These are phyloP conservation scores for Pavo muticus DNA, from an alignment of 2,113 vertebrate species.

Conservation along the genomic window DNA sequence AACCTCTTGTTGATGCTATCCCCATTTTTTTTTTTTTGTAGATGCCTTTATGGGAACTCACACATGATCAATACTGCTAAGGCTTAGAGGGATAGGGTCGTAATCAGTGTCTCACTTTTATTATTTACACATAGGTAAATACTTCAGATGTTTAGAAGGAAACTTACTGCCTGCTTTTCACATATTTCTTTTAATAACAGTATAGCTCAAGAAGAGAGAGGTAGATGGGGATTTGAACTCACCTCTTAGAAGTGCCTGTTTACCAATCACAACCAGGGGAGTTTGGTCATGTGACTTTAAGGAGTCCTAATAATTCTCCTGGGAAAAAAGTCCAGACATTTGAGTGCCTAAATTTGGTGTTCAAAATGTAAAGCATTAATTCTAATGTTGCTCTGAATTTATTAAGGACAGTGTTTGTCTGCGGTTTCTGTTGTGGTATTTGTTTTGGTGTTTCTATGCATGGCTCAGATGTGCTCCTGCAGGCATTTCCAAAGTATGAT, in stretches of 20 bases:
- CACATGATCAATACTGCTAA: fast-evolving
- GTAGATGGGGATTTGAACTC: background rate
- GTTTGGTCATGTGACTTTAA: background rate
- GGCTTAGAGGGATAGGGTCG: background rate
- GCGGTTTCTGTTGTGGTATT: background rate
- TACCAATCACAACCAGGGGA: background rate
- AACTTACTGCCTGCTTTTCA: background rate
- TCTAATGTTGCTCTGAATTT: background rate
- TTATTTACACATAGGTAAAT: background rate
- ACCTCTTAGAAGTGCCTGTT: background rate
- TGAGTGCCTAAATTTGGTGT: background rate
- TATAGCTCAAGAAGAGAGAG: background rate
- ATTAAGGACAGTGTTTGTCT: background rate
- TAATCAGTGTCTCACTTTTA: background rate
- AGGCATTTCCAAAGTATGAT: background rate
- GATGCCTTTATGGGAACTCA: background rate
- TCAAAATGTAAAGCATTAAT: background rate
- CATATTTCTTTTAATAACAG: background rate
- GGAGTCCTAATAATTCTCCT: background rate
- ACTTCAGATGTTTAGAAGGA: background rate
- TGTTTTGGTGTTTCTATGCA: background rate
- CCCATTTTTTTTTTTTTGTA: background rate
- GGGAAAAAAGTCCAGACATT: background rate
- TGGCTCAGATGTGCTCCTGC: background rate
- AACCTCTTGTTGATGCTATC: background rate